Evolutionary conservation across 2,888 invertebrate genomes (phyloP).

Genomic region (Cosmia trapezina): DNA sequence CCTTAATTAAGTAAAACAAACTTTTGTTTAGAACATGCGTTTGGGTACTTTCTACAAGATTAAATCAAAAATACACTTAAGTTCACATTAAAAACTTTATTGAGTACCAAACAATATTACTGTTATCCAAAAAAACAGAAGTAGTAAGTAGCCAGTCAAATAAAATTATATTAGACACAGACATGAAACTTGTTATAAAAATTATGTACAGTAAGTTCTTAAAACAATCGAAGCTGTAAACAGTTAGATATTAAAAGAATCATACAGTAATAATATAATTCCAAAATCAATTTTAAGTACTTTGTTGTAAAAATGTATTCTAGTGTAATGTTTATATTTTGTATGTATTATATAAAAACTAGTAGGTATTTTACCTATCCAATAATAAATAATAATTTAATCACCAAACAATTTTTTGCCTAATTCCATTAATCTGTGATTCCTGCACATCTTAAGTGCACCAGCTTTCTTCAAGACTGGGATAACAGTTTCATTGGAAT

Average conservation of each 20-base stretch:
- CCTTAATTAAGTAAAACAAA: neutral
- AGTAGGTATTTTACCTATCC: constrained; percentile 68
- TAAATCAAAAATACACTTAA: constrained; percentile 67
- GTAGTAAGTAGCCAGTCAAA: constrained; percentile 49
- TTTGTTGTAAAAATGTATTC: constrained; percentile 67
- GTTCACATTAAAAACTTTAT: constrained; percentile 71
- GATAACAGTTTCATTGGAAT: constrained; percentile 94
- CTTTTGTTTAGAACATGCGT: neutral
- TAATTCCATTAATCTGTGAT: constrained; percentile 96
- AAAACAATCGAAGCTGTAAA: constrained; percentile 30
- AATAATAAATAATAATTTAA: constrained; percentile 82
- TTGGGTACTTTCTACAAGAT: constrained; percentile 75
- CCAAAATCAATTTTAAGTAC: constrained; percentile 64
- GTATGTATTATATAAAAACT: constrained; percentile 64
- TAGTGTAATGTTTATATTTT: constrained; percentile 47
- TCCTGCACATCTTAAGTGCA: constrained; percentile 95
- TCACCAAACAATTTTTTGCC: constrained; percentile 97
- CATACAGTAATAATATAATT: constrained; percentile 38
- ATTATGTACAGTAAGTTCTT: constrained; percentile 68
- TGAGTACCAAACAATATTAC: constrained; percentile 67
- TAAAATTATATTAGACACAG: constrained; percentile 37
- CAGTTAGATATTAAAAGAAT: constrained; percentile 33
- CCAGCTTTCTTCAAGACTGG: constrained; percentile 95
- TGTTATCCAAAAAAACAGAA: constrained; percentile 41
- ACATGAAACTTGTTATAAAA: constrained; percentile 57